Percentiles rank a stretch among this genome's conserved stretches.
Evolutionary conservation across 2,888 invertebrate genomes (phyloP).

Genomic region (Drosophila mimetica): DNA sequence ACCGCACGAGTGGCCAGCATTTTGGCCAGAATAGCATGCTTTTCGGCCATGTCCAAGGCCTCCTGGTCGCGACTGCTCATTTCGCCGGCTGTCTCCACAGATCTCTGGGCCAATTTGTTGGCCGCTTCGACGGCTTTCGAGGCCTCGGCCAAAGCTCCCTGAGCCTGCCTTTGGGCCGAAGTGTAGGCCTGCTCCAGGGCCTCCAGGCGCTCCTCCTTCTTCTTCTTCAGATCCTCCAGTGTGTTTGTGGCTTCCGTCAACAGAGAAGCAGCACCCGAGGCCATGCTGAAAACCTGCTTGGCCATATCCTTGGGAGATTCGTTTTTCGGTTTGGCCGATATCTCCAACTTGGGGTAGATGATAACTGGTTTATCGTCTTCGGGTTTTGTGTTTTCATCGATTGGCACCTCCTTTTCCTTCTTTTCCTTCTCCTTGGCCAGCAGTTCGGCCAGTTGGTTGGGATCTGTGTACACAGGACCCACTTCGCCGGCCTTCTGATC

Average conservation of each 20-base stretch:
- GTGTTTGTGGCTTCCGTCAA: slow-evolving; percentile 46
- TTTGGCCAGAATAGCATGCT: slow-evolving; percentile 60
- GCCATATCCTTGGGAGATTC: slow-evolving; percentile 15
- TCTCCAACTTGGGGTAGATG: slow-evolving; percentile 30
- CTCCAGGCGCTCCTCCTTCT: slow-evolving; percentile 4
- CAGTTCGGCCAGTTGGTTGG: slow-evolving; percentile 4
- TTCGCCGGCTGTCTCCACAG: neutral
- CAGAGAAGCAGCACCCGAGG: slow-evolving; percentile 47
- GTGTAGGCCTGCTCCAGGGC: slow-evolving; percentile 30
- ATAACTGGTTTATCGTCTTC: slow-evolving; percentile 1
- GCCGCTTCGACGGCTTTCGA: slow-evolving; percentile 51
- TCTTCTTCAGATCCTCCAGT: slow-evolving; percentile 29
- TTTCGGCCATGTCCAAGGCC: slow-evolving; percentile 50
- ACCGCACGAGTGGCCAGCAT: slow-evolving; percentile 53
- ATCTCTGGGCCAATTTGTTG: slow-evolving; percentile 40
- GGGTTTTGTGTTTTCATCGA: neutral
- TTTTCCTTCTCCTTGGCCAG: neutral
- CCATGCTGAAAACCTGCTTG: slow-evolving; percentile 45
- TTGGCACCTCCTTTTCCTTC: slow-evolving; percentile 1
- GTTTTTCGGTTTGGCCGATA: neutral
- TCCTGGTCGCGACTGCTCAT: slow-evolving; percentile 17
- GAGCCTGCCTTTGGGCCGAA: slow-evolving; percentile 44
- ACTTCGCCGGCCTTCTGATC: neutral
- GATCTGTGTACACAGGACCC: slow-evolving; percentile 17
- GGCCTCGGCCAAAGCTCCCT: slow-evolving; percentile 51